Evolutionary conservation across 2,888 invertebrate species (phyloP).

Genomic region (Thera britannica): DNA sequence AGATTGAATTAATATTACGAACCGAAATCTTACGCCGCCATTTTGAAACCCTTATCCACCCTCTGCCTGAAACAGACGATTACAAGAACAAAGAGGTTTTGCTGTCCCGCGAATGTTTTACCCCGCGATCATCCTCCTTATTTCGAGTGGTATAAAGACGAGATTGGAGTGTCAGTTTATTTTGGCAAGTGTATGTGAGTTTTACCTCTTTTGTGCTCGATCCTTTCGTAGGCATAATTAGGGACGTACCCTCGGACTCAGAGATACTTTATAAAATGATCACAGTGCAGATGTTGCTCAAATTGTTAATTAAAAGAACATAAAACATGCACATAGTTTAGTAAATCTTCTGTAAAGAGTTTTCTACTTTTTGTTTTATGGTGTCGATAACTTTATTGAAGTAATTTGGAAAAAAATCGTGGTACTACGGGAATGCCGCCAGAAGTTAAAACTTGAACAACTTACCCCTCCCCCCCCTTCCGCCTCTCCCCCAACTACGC

Average conservation of each 20-base stretch:
- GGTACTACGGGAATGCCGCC: no score
- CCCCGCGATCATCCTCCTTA: slow-evolving; percentile 37
- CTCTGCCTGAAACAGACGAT: slow-evolving; percentile 79
- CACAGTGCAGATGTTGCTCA: no score
- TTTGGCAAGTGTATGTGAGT: slow-evolving; percentile 47
- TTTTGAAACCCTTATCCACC: slow-evolving; percentile 78
- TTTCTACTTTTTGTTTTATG: no score
- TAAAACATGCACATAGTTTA: no score
- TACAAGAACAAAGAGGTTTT: slow-evolving; percentile 66
- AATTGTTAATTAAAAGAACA: no score
- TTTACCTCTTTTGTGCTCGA: slow-evolving; percentile 72
- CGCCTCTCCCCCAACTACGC: no score
- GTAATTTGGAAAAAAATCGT: no score
- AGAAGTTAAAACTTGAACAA: no score
- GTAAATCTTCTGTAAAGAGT: no score
- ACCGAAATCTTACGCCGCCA: slow-evolving; percentile 83
- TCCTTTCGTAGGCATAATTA: slow-evolving; percentile 82
- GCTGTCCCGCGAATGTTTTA: slow-evolving; percentile 37
- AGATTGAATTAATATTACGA: slow-evolving; percentile 83
- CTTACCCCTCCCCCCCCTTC: no score
- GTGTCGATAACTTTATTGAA: no score
- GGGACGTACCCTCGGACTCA: slow-evolving; percentile 68
- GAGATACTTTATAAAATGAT: neutral
- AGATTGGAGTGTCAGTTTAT: slow-evolving; percentile 39
- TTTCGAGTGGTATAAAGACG: slow-evolving; percentile 38